These are phyloP conservation scores for Thaumetopoea pityocampa DNA, from an alignment of 1,140 invertebrate species.

Conservation along the genomic window DNA sequence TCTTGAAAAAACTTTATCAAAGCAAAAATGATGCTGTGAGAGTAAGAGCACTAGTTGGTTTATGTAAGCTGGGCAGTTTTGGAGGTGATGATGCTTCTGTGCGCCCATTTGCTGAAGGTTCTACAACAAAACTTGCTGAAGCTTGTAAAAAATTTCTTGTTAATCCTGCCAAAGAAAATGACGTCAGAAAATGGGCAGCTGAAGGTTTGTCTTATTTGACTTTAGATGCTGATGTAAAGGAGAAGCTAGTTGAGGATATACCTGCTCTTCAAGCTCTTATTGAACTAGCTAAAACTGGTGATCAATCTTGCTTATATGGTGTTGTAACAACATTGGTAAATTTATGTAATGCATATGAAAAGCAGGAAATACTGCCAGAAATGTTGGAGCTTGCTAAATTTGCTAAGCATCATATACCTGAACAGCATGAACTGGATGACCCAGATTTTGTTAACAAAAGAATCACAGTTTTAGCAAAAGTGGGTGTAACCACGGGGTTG, in stretches of 20 bases:
- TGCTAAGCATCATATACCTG: slow-evolving; percentile 99
- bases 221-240: slow-evolving; percentile 98
- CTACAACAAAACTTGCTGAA: slow-evolving; percentile 93
- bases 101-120: slow-evolving; percentile 96
- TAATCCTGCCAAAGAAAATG: slow-evolving; percentile 89
- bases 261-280: slow-evolving; percentile 90
- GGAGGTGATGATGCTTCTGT: slow-evolving; percentile 97
- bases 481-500: slow-evolving; percentile 91
- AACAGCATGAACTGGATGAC: slow-evolving; percentile 96
- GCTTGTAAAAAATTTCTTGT: slow-evolving; percentile 94
- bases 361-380: slow-evolving; percentile 97
- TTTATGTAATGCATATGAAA: slow-evolving; percentile 98
- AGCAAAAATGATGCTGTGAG: slow-evolving; percentile 94
- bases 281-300: slow-evolving; percentile 90
- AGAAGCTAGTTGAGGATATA: slow-evolving; percentile 94
- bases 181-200: slow-evolving; percentile 96
- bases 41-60: slow-evolving; percentile 92
- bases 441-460: slow-evolving; percentile 93
- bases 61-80: slow-evolving; percentile 97
- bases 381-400: slow-evolving; percentile 98
- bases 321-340: slow-evolving; percentile 97
- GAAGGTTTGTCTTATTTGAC: slow-evolving; percentile 98
- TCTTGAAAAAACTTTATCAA: slow-evolving; percentile 95
- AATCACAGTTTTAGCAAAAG: slow-evolving; percentile 85
- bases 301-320: slow-evolving; percentile 93